Conservation (phyloP, 2,797 vertebrate genomes). For the Oceanodroma leucorhoa region DNA sequence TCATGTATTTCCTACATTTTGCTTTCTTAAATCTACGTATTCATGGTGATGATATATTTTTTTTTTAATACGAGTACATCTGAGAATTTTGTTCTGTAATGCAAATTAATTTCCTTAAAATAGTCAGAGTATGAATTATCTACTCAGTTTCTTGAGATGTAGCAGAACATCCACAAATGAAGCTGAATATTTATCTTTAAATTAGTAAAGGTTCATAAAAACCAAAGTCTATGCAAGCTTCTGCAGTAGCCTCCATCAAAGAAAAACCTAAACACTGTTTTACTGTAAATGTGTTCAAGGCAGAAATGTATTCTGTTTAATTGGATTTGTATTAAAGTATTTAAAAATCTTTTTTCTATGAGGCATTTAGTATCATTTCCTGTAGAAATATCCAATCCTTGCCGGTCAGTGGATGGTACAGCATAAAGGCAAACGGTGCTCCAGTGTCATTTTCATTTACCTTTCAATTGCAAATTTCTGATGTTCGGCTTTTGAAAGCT, state of each 20-base stretch:
- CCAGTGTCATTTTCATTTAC: neutral
- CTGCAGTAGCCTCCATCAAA: neutral
- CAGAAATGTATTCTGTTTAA: neutral
- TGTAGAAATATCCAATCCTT: neutral
- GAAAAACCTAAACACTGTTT: neutral
- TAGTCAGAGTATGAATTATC: neutral
- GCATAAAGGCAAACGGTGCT: accelerated
- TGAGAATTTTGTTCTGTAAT: neutral
- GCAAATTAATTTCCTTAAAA: neutral
- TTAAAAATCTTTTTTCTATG: neutral
- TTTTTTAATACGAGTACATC: neutral
- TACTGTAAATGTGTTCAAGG: neutral
- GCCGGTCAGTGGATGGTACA: accelerated
- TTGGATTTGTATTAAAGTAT: neutral
- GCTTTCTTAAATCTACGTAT: neutral
- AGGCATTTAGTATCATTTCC: neutral
- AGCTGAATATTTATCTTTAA: neutral
- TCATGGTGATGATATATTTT: neutral
- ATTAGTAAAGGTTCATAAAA: neutral
- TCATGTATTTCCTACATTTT: neutral
- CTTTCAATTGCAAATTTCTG: neutral
- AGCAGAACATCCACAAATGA: neutral
- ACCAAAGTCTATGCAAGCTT: neutral
- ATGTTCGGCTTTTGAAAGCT: neutral
- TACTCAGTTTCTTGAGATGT: neutral